Percentiles rank a stretch among this genome's conserved stretches.
phyloP scores from a whole-genome alignment of 2,888 invertebrate species.

The Papilio protenor region DNA sequence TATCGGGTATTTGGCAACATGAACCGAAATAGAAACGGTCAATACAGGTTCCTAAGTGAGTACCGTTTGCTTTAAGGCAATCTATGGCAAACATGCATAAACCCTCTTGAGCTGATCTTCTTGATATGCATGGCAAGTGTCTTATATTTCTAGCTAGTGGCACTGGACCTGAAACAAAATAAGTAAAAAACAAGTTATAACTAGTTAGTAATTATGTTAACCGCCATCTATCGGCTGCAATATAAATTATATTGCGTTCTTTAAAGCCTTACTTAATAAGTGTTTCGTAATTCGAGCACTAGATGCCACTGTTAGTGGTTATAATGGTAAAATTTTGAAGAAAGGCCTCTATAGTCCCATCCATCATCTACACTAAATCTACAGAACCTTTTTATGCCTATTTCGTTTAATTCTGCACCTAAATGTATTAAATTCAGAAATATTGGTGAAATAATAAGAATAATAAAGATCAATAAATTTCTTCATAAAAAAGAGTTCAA shows the following conservation, averaged over 20 bases:
- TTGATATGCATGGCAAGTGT: slow-evolving; percentile 93
- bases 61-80: slow-evolving; percentile 95
- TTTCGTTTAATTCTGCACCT: too few species aligned
- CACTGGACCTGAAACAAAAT: slow-evolving; percentile 84
- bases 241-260: neutral
- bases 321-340: neutral
- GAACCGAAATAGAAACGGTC: slow-evolving; percentile 97
- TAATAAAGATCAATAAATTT: too few species aligned
- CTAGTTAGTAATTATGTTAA: too few species aligned
- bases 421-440: too few species aligned
- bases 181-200: slow-evolving; percentile 42
- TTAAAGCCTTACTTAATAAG: neutral
- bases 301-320: slow-evolving; percentile 26
- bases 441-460: too few species aligned
- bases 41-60: slow-evolving; percentile 95
- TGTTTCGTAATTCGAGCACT: neutral
- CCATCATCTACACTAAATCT: too few species aligned
- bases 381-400: too few species aligned
- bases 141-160: slow-evolving; percentile 94
- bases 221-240: slow-evolving; percentile 27
- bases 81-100: slow-evolving; percentile 98
- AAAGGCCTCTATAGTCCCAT: neutral
- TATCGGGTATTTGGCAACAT: slow-evolving; percentile 91
- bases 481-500: too few species aligned
- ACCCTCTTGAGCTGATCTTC: slow-evolving; percentile 91